Evolutionary conservation across 37 sponge, comb jelly and placozoan species (phyloP).

Genomic region (Petrosia ficiformis): DNA sequence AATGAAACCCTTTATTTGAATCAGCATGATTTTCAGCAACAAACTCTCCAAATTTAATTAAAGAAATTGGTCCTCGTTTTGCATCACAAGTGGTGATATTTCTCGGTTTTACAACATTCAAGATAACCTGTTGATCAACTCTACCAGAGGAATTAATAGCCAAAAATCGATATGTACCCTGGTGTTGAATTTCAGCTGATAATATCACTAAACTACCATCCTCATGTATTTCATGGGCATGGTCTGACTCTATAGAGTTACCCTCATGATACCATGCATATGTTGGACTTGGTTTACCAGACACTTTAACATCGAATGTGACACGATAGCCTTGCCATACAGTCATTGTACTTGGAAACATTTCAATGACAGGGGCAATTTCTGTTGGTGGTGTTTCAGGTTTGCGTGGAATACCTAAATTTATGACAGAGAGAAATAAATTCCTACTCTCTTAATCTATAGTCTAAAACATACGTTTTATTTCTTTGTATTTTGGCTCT

Average conservation of each 20-base stretch:
- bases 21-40: constrained; percentile 31
- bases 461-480: too few relatives aligned
- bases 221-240: constrained; percentile 19
- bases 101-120: too few relatives aligned
- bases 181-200: constrained; percentile 21
- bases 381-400: background rate
- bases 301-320: constrained; percentile 23
- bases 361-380: constrained; percentile 6
- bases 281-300: constrained; percentile 15
- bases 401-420: too few relatives aligned
- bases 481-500: too few relatives aligned
- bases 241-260: constrained; percentile 7
- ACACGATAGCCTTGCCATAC: constrained; percentile 23
- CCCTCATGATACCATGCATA: constrained; percentile 33
- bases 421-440: too few relatives aligned
- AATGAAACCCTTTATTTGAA: constrained; percentile 20
- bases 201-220: constrained; percentile 30
- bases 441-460: too few relatives aligned
- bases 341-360: constrained; percentile 26
- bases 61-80: background rate
- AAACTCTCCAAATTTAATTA: constrained; percentile 32
- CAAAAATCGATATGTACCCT: constrained; percentile 34
- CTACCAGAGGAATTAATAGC: constrained; percentile 19
- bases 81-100: background rate
- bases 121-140: constrained; percentile 5